These are phyloP conservation scores for Hyla sarda DNA, from an alignment of 2,113 vertebrate genomes.

Conservation along the genomic window DNA sequence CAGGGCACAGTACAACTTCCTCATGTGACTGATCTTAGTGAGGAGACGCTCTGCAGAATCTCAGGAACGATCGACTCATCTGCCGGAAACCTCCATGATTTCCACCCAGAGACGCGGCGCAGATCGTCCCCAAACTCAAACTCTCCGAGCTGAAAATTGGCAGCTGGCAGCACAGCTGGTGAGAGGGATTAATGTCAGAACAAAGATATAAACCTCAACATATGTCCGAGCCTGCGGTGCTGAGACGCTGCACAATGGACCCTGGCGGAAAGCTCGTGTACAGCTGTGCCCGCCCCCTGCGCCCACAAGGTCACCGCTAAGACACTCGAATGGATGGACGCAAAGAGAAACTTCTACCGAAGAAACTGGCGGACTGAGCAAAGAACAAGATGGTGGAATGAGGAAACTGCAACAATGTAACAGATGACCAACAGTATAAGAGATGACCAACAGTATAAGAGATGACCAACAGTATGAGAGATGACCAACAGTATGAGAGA, in stretches of 20 bases:
- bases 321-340: slow-evolving; percentile 66
- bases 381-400: neutral
- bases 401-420: neutral
- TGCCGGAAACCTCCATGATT: neutral
- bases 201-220: slow-evolving; percentile 99
- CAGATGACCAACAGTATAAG: neutral
- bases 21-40: neutral
- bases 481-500: too few species aligned
- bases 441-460: neutral
- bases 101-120: neutral
- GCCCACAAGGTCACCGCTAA: slow-evolving; percentile 98
- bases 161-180: slow-evolving; percentile 99
- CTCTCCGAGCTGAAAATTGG: slow-evolving; percentile 97
- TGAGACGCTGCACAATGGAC: slow-evolving; percentile 97
- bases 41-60: neutral
- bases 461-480: neutral
- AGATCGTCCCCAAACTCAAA: slow-evolving; percentile 69
- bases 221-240: slow-evolving; percentile 99
- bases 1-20: neutral
- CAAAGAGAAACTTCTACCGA: slow-evolving; percentile 81
- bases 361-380: slow-evolving; percentile 59
- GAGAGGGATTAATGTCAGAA: slow-evolving; percentile 99
- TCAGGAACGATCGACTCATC: neutral
- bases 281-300: slow-evolving; percentile 92
- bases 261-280: slow-evolving; percentile 97